Percentiles rank a stretch among this genome's conserved stretches.
These are phyloP conservation scores for Deroplatys truncata DNA, from an alignment of 2,888 invertebrate genomes.

Conservation along the genomic window DNA sequence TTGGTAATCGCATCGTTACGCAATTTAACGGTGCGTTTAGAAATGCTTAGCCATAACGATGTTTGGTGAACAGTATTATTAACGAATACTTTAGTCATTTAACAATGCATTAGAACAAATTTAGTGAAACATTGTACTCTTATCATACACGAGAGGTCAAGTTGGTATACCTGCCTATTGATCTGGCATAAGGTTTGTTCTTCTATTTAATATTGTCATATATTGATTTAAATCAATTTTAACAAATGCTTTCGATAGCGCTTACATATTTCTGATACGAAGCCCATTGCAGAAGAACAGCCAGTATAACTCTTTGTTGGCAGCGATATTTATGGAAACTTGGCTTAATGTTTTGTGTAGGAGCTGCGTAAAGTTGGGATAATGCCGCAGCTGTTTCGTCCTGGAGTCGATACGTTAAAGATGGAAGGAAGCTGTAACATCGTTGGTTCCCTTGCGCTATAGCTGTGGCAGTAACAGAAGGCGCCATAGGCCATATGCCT, in stretches of 20 bases:
- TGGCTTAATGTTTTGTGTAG: not conserved
- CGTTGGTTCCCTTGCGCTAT: not conserved
- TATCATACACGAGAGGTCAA: too few relatives aligned
- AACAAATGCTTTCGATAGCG: not conserved
- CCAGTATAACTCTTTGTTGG: not conserved
- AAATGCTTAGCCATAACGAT: too few relatives aligned
- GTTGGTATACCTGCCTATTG: too few relatives aligned
- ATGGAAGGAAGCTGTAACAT: not conserved
- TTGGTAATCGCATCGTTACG: too few relatives aligned
- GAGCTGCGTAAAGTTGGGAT: not conserved
- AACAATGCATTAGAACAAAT: too few relatives aligned
- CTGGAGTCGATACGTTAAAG: not conserved
- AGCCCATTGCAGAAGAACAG: not conserved
- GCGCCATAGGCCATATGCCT: constrained; percentile 18
- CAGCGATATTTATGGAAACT: not conserved
- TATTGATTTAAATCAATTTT: not conserved
- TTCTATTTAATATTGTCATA: too few relatives aligned
- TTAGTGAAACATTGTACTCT: too few relatives aligned
- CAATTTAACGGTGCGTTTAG: too few relatives aligned
- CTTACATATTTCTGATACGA: not conserved
- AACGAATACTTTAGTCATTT: too few relatives aligned
- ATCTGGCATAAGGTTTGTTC: too few relatives aligned
- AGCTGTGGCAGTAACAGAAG: constrained; percentile 5
- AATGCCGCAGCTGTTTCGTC: not conserved
- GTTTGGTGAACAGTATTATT: too few relatives aligned